A percentile compares a stretch with the other conserved stretches of the same genome.
Conservation (phyloP, 1,140 invertebrate genomes). For the Diachasma alloeum region DNA sequence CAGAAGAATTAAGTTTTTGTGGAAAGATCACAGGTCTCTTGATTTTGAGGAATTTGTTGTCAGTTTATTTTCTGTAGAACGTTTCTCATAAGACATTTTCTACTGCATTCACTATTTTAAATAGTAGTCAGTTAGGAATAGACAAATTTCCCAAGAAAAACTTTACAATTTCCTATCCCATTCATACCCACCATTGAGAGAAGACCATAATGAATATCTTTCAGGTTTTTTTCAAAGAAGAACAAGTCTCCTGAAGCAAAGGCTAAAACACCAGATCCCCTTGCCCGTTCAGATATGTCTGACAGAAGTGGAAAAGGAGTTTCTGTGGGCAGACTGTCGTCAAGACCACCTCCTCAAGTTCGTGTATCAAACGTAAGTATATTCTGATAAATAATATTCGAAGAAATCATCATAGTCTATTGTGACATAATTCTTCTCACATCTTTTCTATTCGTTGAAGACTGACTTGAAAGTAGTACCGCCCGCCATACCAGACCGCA, state of each 20-base stretch:
- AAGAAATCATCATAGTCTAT: background rate
- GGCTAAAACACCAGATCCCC: conserved; percentile 76
- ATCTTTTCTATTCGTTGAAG: conserved; percentile 49
- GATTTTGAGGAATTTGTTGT: no score
- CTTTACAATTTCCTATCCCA: no score
- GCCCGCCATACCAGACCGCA: conserved; percentile 74
- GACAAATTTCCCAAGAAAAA: no score
- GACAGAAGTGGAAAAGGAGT: conserved; percentile 39
- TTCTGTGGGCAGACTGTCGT: conserved; percentile 33
- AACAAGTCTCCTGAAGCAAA: conserved; percentile 71
- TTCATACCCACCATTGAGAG: no score
- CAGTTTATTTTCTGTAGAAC: no score
- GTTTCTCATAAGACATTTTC: no score
- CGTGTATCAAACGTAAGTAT: conserved; percentile 60
- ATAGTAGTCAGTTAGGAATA: no score
- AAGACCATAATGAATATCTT: conserved; percentile 14
- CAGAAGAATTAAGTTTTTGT: no score
- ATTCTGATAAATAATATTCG: conserved; percentile 28
- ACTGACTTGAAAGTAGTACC: conserved; percentile 73
- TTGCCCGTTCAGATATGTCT: conserved; percentile 63
- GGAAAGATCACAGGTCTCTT: no score
- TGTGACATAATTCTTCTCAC: background rate
- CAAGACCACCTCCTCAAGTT: conserved; percentile 53
- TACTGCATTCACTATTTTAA: no score
- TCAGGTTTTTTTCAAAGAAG: conserved; percentile 83